phyloP scores from a whole-genome alignment of 2,888 invertebrate species.

The Ectemnius lituratus region DNA sequence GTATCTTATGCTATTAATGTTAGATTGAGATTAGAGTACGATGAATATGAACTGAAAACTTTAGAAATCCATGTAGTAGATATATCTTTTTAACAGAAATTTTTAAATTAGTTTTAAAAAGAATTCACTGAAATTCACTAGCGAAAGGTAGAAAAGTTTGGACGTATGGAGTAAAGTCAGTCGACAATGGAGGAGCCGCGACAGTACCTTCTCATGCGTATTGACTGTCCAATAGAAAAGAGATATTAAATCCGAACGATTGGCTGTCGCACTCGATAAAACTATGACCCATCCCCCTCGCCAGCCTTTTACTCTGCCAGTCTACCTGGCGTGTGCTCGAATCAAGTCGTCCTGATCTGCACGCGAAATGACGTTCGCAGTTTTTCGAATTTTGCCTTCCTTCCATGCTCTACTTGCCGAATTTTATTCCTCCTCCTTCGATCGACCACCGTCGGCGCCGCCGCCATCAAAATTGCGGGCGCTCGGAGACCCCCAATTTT shows the following conservation, averaged over 20 bases:
- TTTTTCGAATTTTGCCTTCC: slow-evolving; percentile 45
- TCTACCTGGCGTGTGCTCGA: slow-evolving; percentile 11
- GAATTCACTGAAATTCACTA: slow-evolving; percentile 40
- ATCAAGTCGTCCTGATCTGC: slow-evolving; percentile 6
- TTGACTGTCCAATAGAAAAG: slow-evolving; percentile 35
- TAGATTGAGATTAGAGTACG: no score
- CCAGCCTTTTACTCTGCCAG: background rate
- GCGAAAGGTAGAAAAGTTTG: slow-evolving; percentile 38
- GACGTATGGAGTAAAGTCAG: slow-evolving; percentile 43
- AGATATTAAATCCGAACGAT: slow-evolving; percentile 61
- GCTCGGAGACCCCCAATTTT: background rate
- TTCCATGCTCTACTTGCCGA: slow-evolving; percentile 17
- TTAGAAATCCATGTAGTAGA: no score
- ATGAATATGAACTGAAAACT: no score
- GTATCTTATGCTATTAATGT: no score
- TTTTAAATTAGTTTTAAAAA: slow-evolving; percentile 2
- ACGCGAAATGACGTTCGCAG: slow-evolving; percentile 13
- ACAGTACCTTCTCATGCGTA: slow-evolving; percentile 38
- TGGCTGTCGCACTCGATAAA: slow-evolving; percentile 56
- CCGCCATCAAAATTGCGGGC: background rate
- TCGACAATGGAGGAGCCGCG: slow-evolving; percentile 46
- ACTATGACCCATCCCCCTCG: slow-evolving; percentile 24
- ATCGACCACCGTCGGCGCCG: background rate
- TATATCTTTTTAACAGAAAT: no score
- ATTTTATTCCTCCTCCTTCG: slow-evolving; percentile 6